These are phyloP conservation scores for Brachionus rubens DNA, from an alignment of 1,140 invertebrate species.

Conservation along the genomic window DNA sequence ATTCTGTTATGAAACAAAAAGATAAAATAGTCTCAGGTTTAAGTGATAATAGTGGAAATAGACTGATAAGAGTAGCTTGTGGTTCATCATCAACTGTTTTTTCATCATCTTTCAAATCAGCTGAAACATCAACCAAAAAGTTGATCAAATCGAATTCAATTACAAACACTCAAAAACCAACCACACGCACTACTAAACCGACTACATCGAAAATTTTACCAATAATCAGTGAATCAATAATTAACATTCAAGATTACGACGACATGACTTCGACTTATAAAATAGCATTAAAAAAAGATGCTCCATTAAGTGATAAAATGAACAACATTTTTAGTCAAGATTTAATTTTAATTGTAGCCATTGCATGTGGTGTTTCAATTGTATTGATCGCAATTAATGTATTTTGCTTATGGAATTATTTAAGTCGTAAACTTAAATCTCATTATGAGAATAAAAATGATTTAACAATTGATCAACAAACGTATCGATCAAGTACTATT, in stretches of 20 bases:
- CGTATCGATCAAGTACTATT: neutral
- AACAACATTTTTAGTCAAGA: neutral
- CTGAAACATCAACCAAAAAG: neutral
- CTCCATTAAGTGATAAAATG: neutral
- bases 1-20: neutral
- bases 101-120: constrained; percentile 3
- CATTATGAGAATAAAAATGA: neutral
- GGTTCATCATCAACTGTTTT: neutral
- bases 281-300: neutral
- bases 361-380: neutral
- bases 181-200: neutral
- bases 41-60: neutral
- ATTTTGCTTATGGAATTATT: constrained; percentile 7
- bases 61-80: constrained; percentile 32
- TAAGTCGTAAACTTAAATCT: neutral
- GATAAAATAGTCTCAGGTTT: neutral
- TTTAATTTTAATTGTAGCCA: neutral
- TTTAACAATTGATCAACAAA: neutral
- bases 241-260: neutral
- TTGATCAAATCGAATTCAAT: neutral
- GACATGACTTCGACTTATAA: neutral
- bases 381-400: neutral
- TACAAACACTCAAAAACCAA: constrained; percentile 18
- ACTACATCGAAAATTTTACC: too few species aligned
- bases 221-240: neutral